phyloP scores from a whole-genome alignment of 1,140 invertebrate species.

The Danaus melanippus region DNA sequence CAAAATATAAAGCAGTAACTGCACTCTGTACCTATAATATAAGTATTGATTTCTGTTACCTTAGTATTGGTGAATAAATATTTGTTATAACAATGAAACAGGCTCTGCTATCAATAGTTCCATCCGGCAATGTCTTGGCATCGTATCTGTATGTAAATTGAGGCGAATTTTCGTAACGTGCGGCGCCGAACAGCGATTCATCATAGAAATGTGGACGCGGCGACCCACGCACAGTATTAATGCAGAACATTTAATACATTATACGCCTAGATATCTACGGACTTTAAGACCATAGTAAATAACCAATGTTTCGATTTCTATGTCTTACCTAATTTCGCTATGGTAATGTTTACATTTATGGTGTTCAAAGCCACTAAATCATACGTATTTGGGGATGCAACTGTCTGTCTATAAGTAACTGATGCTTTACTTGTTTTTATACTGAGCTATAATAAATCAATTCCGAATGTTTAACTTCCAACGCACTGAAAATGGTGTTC shows the following conservation, averaged over 20 bases:
- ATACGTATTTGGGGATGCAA: conserved; percentile 23
- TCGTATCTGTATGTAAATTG: conserved; percentile 62
- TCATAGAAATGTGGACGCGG: conserved; percentile 66
- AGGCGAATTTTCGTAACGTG: conserved; percentile 60
- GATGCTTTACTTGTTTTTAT: conserved; percentile 18
- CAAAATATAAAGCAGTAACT: no score
- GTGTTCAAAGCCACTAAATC: conserved; percentile 15
- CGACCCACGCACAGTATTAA: conserved; percentile 54
- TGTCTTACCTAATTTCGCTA: conserved; percentile 20
- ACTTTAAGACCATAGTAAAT: conserved; percentile 34
- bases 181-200: conserved; percentile 52
- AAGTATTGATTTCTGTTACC: no score
- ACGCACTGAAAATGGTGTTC: conserved; percentile 28
- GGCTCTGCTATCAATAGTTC: conserved; percentile 34
- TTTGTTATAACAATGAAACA: conserved; percentile 44
- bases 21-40: no score
- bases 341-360: conserved; percentile 32
- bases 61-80: conserved; percentile 44
- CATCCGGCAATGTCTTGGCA: conserved; percentile 38
- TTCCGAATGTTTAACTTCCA: conserved; percentile 30
- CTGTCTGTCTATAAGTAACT: conserved; percentile 6
- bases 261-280: conserved; percentile 34
- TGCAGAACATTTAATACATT: conserved; percentile 51
- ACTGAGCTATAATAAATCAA: conserved; percentile 17
- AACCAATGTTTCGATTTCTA: conserved; percentile 39